Evolutionary conservation across 2,888 invertebrate species (phyloP), one percentile per base, ranked within the genome.

Genomic region (Drosophila koepferae): DNA sequence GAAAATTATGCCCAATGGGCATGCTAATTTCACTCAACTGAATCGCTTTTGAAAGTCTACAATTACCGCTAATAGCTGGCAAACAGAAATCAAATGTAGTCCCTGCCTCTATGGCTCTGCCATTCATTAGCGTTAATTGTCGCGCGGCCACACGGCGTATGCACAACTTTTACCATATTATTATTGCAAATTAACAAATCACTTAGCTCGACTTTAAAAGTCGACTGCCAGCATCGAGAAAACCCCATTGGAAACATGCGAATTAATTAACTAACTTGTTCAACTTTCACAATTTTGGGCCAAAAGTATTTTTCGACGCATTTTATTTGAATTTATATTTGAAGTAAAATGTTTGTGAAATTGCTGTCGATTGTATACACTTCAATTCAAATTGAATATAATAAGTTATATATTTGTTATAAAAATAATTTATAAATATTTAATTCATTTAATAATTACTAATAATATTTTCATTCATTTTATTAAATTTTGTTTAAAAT

Each of bases 201-300:
- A 88, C 75, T 85, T 84, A 69, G 79, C n/a, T 38, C 73, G 41
- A 55, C 73, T 59, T 59, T 43, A 41, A 53, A 72, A 71, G 60
- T 53, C 41, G 38, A 34, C 12, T 1, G 38, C 36, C 20, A 54
- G 53, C 41, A 41, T 28, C 12, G 56, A 23, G 56, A 23, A 23
- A 48, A 18, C 41, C 28, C 59, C 76, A 28, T 41, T 43, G 18
- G 48, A 71, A 82, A 74, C 79, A 81, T 74, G 69, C 65, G 86
- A 82, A 74, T 86, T 83, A 86, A 86, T 86, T 88, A 82, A 88
- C 86, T 73, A 67, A 83, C 84, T 86, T 80, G 72, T 61, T 80
- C 69, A 88, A 85, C 81, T 85, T 83, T 77, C 74, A 80, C 88
- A 74, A 77, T 82, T 85, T 28, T 41, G 55, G 51, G 63, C 53